These are phyloP conservation scores for Drosophila anomelani DNA, from an alignment of 2,888 invertebrate genomes.

Conservation along the genomic window DNA sequence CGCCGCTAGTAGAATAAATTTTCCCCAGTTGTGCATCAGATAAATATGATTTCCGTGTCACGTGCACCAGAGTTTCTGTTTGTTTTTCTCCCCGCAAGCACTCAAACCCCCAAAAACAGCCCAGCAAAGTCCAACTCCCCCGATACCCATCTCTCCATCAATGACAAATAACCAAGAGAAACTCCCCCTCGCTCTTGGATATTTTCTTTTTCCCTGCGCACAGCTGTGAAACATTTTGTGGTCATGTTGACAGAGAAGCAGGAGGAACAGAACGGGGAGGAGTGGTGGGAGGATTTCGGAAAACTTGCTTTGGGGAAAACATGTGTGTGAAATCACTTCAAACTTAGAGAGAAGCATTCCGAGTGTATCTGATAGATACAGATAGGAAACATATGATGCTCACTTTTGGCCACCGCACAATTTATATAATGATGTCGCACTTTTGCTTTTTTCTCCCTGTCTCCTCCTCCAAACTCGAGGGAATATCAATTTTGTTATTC, in stretches of 20 bases:
- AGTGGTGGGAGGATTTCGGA: not conserved
- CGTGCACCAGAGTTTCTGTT: constrained; percentile 34
- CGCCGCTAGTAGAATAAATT: constrained; percentile 21
- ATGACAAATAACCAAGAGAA: constrained; percentile 67
- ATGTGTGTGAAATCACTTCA: constrained; percentile 79
- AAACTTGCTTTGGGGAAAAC: constrained; percentile 55
- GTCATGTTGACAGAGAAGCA: constrained; percentile 63
- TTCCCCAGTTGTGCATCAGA: constrained; percentile 28
- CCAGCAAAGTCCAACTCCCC: constrained; percentile 12
- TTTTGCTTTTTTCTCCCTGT: constrained; percentile 54
- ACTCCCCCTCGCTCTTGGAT: constrained; percentile 43
- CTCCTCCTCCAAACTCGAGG: constrained; percentile 43
- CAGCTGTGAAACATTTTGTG: constrained; percentile 77
- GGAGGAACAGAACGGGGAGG: not conserved
- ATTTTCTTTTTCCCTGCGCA: constrained; percentile 39
- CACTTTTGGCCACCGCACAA: constrained; percentile 59
- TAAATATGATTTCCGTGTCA: constrained; percentile 43
- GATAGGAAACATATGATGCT: constrained; percentile 79
- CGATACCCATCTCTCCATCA: constrained; percentile 45
- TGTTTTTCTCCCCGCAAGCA: constrained; percentile 18
- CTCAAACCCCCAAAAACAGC: not conserved
- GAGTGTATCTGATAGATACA: constrained; percentile 65
- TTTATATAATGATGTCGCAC: constrained; percentile 81
- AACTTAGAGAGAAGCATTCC: constrained; percentile 41
- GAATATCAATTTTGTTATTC: constrained; percentile 75